Percentiles rank a stretch among this genome's conserved stretches.
These are phyloP conservation scores for Ecliptopera silaceata DNA, from an alignment of 2,888 invertebrate species.

Conservation along the genomic window DNA sequence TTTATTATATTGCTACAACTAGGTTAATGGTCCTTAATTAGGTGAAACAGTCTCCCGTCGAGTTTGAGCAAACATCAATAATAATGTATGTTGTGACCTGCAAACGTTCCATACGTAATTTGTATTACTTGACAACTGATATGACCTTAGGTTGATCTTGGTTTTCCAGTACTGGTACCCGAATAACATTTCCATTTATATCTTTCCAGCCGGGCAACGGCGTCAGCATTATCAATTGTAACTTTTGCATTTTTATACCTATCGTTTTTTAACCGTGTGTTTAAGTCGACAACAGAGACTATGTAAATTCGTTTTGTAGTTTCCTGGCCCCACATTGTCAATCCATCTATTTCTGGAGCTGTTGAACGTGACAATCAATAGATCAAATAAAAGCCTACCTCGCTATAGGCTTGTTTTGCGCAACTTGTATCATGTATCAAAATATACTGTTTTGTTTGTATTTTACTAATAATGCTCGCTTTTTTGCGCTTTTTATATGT, in stretches of 20 bases:
- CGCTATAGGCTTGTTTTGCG: conserved; percentile 19
- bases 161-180: background rate
- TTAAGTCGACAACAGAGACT: background rate
- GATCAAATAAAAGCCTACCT: conserved; percentile 32
- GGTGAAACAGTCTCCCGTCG: conserved; percentile 25
- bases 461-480: background rate
- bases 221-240: too few relatives aligned
- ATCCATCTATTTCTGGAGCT: conserved; percentile 27
- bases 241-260: too few relatives aligned
- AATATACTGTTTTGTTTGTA: conserved; percentile 19
- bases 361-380: conserved; percentile 31
- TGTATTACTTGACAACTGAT: too few relatives aligned
- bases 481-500: background rate
- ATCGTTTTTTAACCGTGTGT: too few relatives aligned
- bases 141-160: background rate
- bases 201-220: too few relatives aligned
- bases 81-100: conserved; percentile 9
- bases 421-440: conserved; percentile 23
- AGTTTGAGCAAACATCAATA: conserved; percentile 8
- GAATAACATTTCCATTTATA: too few relatives aligned
- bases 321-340: conserved; percentile 7
- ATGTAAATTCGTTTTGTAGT: background rate
- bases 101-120: background rate
- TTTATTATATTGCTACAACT: conserved; percentile 5
- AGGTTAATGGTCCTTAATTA: conserved; percentile 27